Evolutionary conservation across 2,888 invertebrate genomes (phyloP).

Genomic region (Cepaea hortensis): DNA sequence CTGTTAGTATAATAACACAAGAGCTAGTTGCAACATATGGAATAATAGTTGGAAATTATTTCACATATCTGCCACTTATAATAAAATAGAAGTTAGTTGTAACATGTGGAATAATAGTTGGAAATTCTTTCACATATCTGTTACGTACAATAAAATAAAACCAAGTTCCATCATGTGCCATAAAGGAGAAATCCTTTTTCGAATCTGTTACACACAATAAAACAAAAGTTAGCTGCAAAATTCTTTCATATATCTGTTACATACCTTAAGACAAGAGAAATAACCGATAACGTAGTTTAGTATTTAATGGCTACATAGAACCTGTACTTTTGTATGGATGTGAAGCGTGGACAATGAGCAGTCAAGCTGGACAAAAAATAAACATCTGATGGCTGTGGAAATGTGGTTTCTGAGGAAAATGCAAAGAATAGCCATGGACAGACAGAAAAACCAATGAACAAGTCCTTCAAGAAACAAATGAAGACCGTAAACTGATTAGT

Average conservation of each 20-base stretch:
- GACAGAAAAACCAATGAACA: too few relatives aligned
- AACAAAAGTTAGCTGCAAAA: not conserved
- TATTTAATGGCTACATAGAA: not conserved
- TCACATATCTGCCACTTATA: conserved; percentile 44
- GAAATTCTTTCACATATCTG: conserved; percentile 55
- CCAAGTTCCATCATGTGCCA: too few relatives aligned
- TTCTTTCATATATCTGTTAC: conserved; percentile 56
- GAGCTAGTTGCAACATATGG: not conserved
- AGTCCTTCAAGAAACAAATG: too few relatives aligned
- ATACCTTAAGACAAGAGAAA: not conserved
- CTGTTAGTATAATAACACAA: conserved; percentile 52
- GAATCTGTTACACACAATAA: conserved; percentile 56
- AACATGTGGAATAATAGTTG: conserved; percentile 83
- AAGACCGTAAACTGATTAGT: too few relatives aligned
- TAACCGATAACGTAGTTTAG: not conserved
- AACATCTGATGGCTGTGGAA: too few relatives aligned
- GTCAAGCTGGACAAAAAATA: too few relatives aligned
- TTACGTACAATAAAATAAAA: not conserved
- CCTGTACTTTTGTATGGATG: too few relatives aligned
- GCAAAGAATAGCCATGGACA: too few relatives aligned
- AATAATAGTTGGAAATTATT: conserved; percentile 85
- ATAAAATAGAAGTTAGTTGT: conserved; percentile 78
- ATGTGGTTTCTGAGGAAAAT: too few relatives aligned
- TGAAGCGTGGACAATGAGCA: too few relatives aligned
- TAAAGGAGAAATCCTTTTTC: too few relatives aligned